A percentile compares a stretch with the other conserved stretches of the same genome.
Conservation (phyloP, 1,140 invertebrate species). For the Phthorimaea operculella region DNA sequence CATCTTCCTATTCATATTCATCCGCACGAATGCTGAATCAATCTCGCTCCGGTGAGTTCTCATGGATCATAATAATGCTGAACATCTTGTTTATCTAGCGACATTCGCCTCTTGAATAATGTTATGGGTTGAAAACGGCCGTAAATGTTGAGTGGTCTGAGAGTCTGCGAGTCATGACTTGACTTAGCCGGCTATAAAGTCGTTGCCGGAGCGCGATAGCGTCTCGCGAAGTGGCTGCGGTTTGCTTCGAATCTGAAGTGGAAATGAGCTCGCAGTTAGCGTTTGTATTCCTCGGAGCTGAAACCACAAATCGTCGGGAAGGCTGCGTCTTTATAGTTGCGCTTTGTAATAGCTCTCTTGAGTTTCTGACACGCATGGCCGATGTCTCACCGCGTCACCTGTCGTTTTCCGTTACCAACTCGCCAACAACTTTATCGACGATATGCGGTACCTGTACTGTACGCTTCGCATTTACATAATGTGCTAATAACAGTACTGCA, state of each 20-base stretch:
- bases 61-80: not conserved
- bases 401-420: conserved; percentile 41
- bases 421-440: conserved; percentile 27
- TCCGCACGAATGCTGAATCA: conserved; percentile 7
- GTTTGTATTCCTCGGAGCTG: conserved; percentile 33
- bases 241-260: conserved; percentile 46
- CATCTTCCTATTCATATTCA: conserved; percentile 15
- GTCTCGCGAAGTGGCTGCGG: conserved; percentile 38
- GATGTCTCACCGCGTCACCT: conserved; percentile 33
- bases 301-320: conserved; percentile 44
- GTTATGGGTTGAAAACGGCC: not conserved
- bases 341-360: conserved; percentile 22
- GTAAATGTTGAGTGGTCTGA: conserved; percentile 1
- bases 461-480: conserved; percentile 4
- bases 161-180: conserved; percentile 13
- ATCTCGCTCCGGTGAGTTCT: not conserved
- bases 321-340: conserved; percentile 31
- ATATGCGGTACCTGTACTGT: conserved; percentile 15
- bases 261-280: conserved; percentile 46
- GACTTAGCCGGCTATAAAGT: conserved; percentile 29
- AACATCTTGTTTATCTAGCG: not conserved
- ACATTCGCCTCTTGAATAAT: not conserved
- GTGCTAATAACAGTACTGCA: conserved; percentile 2
- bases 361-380: conserved; percentile 34
- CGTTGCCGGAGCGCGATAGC: conserved; percentile 8